A percentile compares a stretch with the other conserved stretches of the same genome.
These are phyloP conservation scores for Caerostris extrusa DNA, from an alignment of 1,140 invertebrate genomes.

Conservation along the genomic window DNA sequence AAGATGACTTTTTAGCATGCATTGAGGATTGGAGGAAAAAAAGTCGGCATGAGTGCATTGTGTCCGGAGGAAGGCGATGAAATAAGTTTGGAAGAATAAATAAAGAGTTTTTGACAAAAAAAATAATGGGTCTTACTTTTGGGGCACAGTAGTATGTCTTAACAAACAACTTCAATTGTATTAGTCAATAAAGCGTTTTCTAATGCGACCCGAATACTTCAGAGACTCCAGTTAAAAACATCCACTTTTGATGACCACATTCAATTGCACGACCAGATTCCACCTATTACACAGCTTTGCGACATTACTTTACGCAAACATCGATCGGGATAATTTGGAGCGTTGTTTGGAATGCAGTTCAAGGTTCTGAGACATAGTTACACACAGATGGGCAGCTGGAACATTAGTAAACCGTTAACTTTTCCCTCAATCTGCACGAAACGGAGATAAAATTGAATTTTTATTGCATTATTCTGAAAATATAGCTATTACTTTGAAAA, in stretches of 20 bases:
- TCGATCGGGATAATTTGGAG: not conserved
- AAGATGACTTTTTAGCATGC: too few relatives aligned
- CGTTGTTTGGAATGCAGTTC: not conserved
- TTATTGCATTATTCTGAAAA: too few relatives aligned
- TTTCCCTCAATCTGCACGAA: not conserved
- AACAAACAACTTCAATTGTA: too few relatives aligned
- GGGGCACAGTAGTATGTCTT: too few relatives aligned
- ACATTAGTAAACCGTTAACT: constrained; percentile 6
- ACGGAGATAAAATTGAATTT: not conserved
- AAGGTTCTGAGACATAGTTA: not conserved
- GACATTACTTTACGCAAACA: not conserved
- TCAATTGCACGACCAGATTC: not conserved
- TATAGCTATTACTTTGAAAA: too few relatives aligned
- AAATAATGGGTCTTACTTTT: too few relatives aligned
- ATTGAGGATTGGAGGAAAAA: too few relatives aligned
- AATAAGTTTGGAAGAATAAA: too few relatives aligned
- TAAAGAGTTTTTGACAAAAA: too few relatives aligned
- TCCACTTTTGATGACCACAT: not conserved
- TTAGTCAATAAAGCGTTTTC: too few relatives aligned
- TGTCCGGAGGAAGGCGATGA: too few relatives aligned
- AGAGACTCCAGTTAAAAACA: not conserved
- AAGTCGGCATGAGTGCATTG: too few relatives aligned
- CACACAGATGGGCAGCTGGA: not conserved
- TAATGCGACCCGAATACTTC: not conserved
- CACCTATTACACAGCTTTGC: not conserved